These are phyloP conservation scores for Apodemia hepburni DNA, from an alignment of 2,888 invertebrate species.

Conservation along the genomic window DNA sequence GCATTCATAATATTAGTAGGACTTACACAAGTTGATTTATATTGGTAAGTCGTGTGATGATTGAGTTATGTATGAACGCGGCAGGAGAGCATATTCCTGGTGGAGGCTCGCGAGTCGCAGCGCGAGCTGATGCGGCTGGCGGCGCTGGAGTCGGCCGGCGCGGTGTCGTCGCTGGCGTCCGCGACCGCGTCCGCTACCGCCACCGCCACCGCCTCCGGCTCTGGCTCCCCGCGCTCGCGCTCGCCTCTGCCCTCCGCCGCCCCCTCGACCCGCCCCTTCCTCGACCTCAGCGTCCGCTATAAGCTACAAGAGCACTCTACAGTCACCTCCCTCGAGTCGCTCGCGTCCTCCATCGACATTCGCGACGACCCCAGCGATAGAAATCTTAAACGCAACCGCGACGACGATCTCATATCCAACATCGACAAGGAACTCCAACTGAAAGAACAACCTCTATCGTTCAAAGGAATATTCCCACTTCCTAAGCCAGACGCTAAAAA, in stretches of 20 bases:
- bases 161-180: constrained; percentile 32
- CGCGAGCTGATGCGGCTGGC: constrained; percentile 76
- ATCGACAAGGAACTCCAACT: constrained; percentile 58
- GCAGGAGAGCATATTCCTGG: constrained; percentile 90
- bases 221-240: constrained; percentile 25
- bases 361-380: constrained; percentile 43
- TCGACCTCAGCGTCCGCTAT: constrained; percentile 50
- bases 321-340: constrained; percentile 79
- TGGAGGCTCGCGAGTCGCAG: constrained; percentile 89
- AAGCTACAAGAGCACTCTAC: constrained; percentile 57
- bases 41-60: neutral
- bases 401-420: constrained; percentile 43
- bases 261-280: constrained; percentile 37
- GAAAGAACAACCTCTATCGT: constrained; percentile 52
- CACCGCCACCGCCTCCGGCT: constrained; percentile 32
- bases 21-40: too few relatives aligned
- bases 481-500: constrained; percentile 47
- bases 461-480: constrained; percentile 45
- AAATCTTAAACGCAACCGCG: constrained; percentile 47
- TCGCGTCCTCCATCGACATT: constrained; percentile 59
- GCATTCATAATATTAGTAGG: too few relatives aligned
- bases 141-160: constrained; percentile 41
- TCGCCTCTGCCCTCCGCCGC: constrained; percentile 30
- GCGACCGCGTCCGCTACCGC: constrained; percentile 33
- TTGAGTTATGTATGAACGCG: constrained; percentile 22